A percentile compares a stretch with the other conserved stretches of the same genome.
These are phyloP conservation scores for Lemur catta DNA, from an alignment of 2,797 vertebrate genomes.

Conservation along the genomic window DNA sequence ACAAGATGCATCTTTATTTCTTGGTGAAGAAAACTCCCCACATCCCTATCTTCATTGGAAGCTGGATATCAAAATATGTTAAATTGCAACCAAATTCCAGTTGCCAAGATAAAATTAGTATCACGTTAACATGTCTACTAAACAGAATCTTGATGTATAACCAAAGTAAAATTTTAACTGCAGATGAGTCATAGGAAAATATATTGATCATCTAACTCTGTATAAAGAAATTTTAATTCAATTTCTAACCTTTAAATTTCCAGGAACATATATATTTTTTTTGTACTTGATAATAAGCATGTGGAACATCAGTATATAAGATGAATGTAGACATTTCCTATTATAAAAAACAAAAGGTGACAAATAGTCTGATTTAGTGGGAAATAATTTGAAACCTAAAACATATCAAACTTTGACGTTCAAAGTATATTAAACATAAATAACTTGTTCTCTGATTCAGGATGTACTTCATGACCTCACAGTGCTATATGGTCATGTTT, in stretches of 20 bases:
- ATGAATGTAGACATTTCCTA: background rate
- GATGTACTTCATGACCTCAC: background rate
- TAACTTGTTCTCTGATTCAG: background rate
- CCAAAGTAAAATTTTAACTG: background rate
- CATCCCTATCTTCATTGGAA: background rate
- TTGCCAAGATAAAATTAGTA: background rate
- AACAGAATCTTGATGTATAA: background rate
- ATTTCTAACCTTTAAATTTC: background rate
- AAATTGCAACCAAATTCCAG: background rate
- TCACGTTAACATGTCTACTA: background rate
- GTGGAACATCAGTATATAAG: background rate
- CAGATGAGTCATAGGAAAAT: background rate
- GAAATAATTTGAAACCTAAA: background rate
- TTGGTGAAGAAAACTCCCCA: background rate
- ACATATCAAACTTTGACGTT: background rate
- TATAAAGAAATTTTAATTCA: background rate
- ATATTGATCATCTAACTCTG: background rate
- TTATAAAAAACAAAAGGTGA: background rate
- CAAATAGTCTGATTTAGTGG: background rate
- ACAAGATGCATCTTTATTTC: background rate
- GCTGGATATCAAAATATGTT: background rate
- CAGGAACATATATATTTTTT: background rate
- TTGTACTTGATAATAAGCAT: background rate
- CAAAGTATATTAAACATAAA: background rate
- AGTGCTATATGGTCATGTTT: background rate